Evolutionary conservation across 2,797 vertebrate species (phyloP), one percentile per base, ranked within the genome.

Genomic region (Uromys caudimaculatus): DNA sequence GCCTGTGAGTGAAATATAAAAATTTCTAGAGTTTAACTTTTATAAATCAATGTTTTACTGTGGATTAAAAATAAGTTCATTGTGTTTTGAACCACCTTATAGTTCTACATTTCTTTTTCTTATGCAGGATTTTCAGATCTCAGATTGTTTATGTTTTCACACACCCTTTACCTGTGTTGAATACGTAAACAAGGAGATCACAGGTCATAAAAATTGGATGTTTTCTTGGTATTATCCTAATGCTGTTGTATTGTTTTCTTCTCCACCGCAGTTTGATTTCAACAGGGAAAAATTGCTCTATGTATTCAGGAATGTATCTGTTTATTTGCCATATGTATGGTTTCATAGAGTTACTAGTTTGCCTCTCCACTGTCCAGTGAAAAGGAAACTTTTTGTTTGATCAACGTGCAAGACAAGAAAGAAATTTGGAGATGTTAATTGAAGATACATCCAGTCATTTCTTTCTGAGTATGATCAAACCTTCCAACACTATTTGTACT

Each of bases 301-400:
- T 94, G 54, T 44, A 41, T 60, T 90, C 58, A 92, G 16, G 32
- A 93, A 93, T 86, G 50, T 56, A 44, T n/a, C 9, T 32, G 84
- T 17, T 86, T 87, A 96, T 95, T 94, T 94, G 69, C 64, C 19
- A 88, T 73, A 92, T 71, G 3, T 3, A 24, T 79, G 64, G 73
- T 97, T 95, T 94, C 77, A 90, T 81, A 93, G 58, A 94, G 67
- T 35, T 94, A 23, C 13, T 95, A 73, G 76, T 73, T 69, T 71
- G 47, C 23, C 47, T 86, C 41, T 75, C 81, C 29, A 88, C 60
- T 90, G 47, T 16, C 83, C 56, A 73, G n/a, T 76, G 78, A 95
- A 32, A 88, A 85, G 83, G 52, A 89, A 95, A 93, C 38, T 85
- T 91, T 86, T 82, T 96, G 82, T 96, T 97, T 97, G 54, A 91